A percentile compares a stretch with the other conserved stretches of the same genome.
phyloP scores from a whole-genome alignment of 2,888 invertebrate species.

The Drosophila niveifrons region DNA sequence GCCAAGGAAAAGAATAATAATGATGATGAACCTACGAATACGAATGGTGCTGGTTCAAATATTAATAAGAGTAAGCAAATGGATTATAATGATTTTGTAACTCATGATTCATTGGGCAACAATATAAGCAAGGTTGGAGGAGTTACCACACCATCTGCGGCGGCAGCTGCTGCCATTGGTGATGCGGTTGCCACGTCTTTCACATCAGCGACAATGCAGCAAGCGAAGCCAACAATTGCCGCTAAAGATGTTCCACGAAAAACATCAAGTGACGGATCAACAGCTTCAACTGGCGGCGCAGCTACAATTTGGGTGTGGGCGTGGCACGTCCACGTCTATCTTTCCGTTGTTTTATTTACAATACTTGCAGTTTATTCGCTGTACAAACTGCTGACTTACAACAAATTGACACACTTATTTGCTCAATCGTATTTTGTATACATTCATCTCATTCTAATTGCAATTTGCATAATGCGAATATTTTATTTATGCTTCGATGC shows the following conservation, averaged over 20 bases:
- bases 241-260: slow-evolving; percentile 12
- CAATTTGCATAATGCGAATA: slow-evolving; percentile 93
- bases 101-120: slow-evolving; percentile 9
- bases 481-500: slow-evolving; percentile 96
- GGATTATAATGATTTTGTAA: slow-evolving; percentile 61
- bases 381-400: slow-evolving; percentile 93
- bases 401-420: slow-evolving; percentile 94
- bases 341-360: slow-evolving; percentile 93
- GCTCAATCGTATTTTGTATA: slow-evolving; percentile 95
- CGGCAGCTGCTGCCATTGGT: slow-evolving; percentile 72
- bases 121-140: slow-evolving; percentile 27
- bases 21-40: slow-evolving; percentile 45
- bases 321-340: slow-evolving; percentile 96
- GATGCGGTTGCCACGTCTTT: slow-evolving; percentile 68
- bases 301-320: slow-evolving; percentile 91
- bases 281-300: slow-evolving; percentile 53
- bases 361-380: slow-evolving; percentile 94
- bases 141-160: slow-evolving; percentile 77
- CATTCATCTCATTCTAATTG: slow-evolving; percentile 92
- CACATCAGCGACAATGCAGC: slow-evolving; percentile 53
- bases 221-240: slow-evolving; percentile 49
- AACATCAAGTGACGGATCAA: slow-evolving; percentile 29
- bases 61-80: slow-evolving; percentile 79
- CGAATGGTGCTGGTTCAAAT: slow-evolving; percentile 65
- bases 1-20: slow-evolving; percentile 30